Conservation (phyloP, 2,797 vertebrate species). For the Lycodopsis pacificus region DNA sequence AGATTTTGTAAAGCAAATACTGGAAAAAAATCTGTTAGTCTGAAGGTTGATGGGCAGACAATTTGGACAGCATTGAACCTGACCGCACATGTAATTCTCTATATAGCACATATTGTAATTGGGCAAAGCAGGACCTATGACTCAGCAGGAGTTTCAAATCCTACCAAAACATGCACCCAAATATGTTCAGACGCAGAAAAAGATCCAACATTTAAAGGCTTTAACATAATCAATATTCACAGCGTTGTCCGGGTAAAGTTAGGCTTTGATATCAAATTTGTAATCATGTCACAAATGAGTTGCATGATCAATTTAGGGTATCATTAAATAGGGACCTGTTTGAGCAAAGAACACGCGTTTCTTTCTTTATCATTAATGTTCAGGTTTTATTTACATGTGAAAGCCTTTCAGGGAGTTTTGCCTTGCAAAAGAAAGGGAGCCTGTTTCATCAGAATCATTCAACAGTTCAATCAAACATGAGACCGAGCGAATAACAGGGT, state of each 20-base stretch:
- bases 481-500: conserved; percentile 9
- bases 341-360: neutral
- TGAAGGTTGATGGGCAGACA: neutral
- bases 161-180: neutral
- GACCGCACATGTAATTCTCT: neutral
- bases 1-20: neutral
- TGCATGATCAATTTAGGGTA: neutral
- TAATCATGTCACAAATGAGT: conserved; percentile 5
- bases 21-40: neutral
- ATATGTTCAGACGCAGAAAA: neutral
- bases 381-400: conserved; percentile 26
- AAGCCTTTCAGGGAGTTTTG: conserved; percentile 14
- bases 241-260: neutral
- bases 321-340: conserved; percentile 2
- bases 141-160: neutral
- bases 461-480: conserved; percentile 39
- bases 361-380: conserved; percentile 20
- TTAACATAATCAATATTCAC: neutral
- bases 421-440: neutral
- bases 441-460: conserved; percentile 24
- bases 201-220: neutral
- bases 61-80: neutral
- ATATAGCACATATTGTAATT: neutral
- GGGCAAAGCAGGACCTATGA: neutral
- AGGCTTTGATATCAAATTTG: neutral